Evolutionary conservation across 2,797 vertebrate species (phyloP).

Genomic region (Acanthurus lineatus): DNA sequence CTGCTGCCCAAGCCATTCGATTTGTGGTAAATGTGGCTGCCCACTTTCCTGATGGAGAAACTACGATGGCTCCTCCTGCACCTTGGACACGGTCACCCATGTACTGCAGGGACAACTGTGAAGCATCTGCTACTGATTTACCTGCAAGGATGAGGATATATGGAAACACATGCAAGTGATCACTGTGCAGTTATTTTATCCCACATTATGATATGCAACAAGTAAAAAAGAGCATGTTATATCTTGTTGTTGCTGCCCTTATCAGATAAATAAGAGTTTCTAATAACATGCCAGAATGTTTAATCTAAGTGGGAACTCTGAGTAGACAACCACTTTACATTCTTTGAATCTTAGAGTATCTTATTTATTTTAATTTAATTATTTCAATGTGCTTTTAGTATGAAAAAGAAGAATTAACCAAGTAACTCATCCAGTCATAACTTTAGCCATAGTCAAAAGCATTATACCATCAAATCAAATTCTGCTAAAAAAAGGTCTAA

Average conservation of each 20-base stretch:
- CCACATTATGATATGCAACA: neutral
- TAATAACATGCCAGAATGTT: neutral
- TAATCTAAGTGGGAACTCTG: too few species aligned
- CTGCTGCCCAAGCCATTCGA: constrained; percentile 82
- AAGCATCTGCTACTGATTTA: constrained; percentile 68
- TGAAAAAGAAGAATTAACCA: too few species aligned
- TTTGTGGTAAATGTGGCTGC: constrained; percentile 81
- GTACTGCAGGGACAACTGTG: constrained; percentile 75
- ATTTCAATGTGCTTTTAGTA: too few species aligned
- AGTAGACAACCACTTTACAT: too few species aligned
- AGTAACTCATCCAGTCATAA: too few species aligned
- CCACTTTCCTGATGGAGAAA: constrained; percentile 82
- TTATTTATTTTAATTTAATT: too few species aligned
- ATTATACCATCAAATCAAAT: too few species aligned
- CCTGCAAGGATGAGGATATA: constrained; percentile 56
- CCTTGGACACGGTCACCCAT: constrained; percentile 83
- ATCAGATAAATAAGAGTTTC: neutral
- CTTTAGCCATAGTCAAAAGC: too few species aligned
- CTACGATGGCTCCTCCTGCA: constrained; percentile 81
- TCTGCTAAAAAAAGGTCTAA: too few species aligned
- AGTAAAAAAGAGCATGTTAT: neutral
- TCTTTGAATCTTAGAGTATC: too few species aligned
- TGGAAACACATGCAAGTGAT: neutral
- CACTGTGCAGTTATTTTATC: neutral
- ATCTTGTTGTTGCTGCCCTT: neutral